Evolutionary conservation across 2,888 invertebrate species (phyloP), one percentile per base, ranked within the genome.

Genomic region (Cepaea hortensis): DNA sequence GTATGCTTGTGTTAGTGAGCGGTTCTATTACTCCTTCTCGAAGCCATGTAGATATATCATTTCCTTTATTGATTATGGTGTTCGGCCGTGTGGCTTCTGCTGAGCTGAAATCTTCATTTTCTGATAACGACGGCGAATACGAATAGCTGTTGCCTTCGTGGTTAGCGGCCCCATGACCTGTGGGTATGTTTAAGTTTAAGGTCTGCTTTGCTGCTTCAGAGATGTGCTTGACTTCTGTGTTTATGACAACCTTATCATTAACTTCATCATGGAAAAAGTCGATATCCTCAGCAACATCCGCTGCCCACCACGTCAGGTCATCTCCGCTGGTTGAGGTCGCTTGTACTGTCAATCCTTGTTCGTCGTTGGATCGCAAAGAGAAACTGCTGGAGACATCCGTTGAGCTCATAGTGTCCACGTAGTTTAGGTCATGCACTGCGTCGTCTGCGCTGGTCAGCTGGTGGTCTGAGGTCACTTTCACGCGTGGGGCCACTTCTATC

Each of bases 281-380:
- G 13, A 85, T 85, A n/a, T 84, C 76, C 1, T 85, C 85, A 6
- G 55, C 62, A 65, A 35, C 23, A 50, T 85, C 85, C 3, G 77
- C 18, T 23, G 55, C 85, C 85, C 85, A 85, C 85, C 85, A 85
- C 35, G 70, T 85, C 5, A 85, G 13, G 50, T 85, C 85, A 9
- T 85, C 79, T 1, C 48, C 85, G 70, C 79, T 85, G 11, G 83
- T 83, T 50, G 83, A 83, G 5, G 72, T 61, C 23, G 73, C 55
- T 3, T 11, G 65, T 3, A 18, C 3, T 46, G 79, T n/a, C 35
- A 68, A 15, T 11, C 55, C 79, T 11, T 23, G 65, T 0, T 0
- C 68, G 48, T 79, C 85, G 61, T 85, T 79, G 15, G 85, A 85
- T 20, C 20, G 62, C 11, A 76, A 48, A 15, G 84, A 84, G 61